Evolutionary conservation across 2,113 vertebrate species (phyloP), one percentile per base, ranked within the genome.

Genomic region (Eleginops maclovinus): DNA sequence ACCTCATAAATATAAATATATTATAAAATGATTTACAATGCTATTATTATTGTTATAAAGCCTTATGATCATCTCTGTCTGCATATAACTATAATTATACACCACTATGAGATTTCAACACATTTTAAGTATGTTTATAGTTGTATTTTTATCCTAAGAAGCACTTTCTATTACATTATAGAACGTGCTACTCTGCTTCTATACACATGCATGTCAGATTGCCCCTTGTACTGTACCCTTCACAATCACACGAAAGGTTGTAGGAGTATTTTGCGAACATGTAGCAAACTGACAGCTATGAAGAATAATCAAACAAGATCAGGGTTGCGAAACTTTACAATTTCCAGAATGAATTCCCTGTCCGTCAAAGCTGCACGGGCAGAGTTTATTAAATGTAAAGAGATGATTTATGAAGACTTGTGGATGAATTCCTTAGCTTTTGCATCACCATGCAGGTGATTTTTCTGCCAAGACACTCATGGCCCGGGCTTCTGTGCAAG

Each of bases 371-470:
- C 43, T 55, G 41, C 60, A 2, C 13, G 2, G 71, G 62, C 44
- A 81, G 16, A 74, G 84, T 90, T 86, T 85, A 84, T 81, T 75
- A 86, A 69, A 36, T 17, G 19, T 51, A 71, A 70, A 49, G 21
- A 47, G 59, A 84, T 90, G 89, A 93, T 90, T 90, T 83, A 90
- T 91, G 85, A 86, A 83, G 85, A 81, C 70, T 55, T 77, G 41
- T 79, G 78, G 58, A 90, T 76, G 59, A 88, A 91, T 90, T 92
- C 89, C 53, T 89, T 24, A 24, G 70, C 62, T 60, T 86, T 76
- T 87, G 71, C 86, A 58, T 92, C 79, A 86, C 81, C 47, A 91
- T 92, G 91, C 90, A 88, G 90, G 90, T 87, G 75, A 90, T 71
- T 71, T 63, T 79, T 85, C 73, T 86, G 88, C 85, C 83, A 82